Evolutionary conservation across 2,888 invertebrate species (phyloP).

Genomic region (Folsomia candida): DNA sequence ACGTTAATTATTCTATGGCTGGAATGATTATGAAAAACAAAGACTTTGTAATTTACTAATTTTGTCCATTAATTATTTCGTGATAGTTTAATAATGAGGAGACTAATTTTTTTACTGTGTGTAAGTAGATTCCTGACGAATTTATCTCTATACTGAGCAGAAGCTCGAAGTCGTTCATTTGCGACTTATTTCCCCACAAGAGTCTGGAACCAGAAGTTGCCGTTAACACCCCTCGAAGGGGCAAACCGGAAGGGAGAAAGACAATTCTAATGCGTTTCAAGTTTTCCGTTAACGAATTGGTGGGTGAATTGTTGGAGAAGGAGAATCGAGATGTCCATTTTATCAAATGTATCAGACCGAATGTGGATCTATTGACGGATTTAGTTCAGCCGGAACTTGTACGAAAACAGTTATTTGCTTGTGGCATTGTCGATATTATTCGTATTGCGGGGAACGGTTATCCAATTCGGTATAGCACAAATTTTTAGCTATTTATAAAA

Average conservation of each 20-base stretch:
- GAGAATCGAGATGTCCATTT: conserved; percentile 46
- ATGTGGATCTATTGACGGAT: conserved; percentile 32
- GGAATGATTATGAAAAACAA: conserved; percentile 43
- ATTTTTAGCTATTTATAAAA: no score
- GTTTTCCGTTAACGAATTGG: conserved; percentile 41
- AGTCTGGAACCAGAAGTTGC: background rate
- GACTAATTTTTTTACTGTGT: no score
- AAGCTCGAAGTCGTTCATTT: conserved; percentile 30
- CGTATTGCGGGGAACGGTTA: conserved; percentile 46
- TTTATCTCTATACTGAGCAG: conserved; percentile 35
- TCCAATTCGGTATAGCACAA: conserved; percentile 38
- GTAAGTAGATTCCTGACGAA: conserved; percentile 47
- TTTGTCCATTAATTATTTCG: background rate
- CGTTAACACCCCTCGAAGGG: conserved; percentile 1
- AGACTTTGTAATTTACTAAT: conserved; percentile 35
- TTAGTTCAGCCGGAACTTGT: conserved; percentile 36
- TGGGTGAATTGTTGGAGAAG: conserved; percentile 30
- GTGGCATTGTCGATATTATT: conserved; percentile 46
- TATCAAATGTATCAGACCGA: conserved; percentile 45
- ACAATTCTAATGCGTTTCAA: conserved; percentile 46
- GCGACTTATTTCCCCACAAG: background rate
- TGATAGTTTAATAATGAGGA: no score
- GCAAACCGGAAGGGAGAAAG: conserved; percentile 33
- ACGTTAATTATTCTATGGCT: conserved; percentile 35
- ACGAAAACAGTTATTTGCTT: conserved; percentile 38